These are phyloP conservation scores for Patella vulgata DNA, from an alignment of 1,140 invertebrate genomes.

Conservation along the genomic window DNA sequence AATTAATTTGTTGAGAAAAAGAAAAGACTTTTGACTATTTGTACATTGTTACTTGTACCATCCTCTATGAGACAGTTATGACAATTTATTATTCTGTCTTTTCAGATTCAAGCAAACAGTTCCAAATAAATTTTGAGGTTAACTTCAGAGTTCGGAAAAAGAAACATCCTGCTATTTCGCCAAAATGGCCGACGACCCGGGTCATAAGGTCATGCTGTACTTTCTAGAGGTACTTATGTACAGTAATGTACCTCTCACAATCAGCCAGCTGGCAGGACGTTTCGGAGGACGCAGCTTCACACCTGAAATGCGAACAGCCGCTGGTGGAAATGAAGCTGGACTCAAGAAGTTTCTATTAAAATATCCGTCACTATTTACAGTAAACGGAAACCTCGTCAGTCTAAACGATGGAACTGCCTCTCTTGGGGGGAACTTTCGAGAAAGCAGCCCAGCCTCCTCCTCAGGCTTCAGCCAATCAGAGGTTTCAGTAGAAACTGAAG, in stretches of 20 bases:
- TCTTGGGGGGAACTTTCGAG: conserved; percentile 59
- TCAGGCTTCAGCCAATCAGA: conserved; percentile 52
- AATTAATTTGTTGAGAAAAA: too few relatives aligned
- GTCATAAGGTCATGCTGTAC: conserved; percentile 68
- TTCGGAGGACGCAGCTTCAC: conserved; percentile 67
- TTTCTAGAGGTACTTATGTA: conserved; percentile 69
- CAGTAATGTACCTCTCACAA: conserved; percentile 60
- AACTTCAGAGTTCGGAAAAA: conserved; percentile 6
- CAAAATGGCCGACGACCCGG: conserved; percentile 65
- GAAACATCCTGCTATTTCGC: neutral
- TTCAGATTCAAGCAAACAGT: too few relatives aligned
- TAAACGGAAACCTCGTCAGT: conserved; percentile 64
- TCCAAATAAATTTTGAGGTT: neutral
- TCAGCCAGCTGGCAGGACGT: conserved; percentile 65
- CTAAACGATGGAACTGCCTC: conserved; percentile 59
- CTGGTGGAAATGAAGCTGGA: conserved; percentile 67
- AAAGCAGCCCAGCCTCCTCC: conserved; percentile 55
- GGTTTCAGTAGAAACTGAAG: conserved; percentile 65
- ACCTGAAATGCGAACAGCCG: conserved; percentile 65
- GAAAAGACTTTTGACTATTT: too few relatives aligned
- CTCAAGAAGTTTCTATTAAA: conserved; percentile 66
- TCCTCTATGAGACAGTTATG: too few relatives aligned
- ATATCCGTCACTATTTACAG: conserved; percentile 67
- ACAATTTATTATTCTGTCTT: too few relatives aligned
- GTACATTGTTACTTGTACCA: too few relatives aligned